Evolutionary conservation across 2,888 invertebrate genomes (phyloP), one percentile per base, ranked within the genome.

Genomic region (Carcina quercana): DNA sequence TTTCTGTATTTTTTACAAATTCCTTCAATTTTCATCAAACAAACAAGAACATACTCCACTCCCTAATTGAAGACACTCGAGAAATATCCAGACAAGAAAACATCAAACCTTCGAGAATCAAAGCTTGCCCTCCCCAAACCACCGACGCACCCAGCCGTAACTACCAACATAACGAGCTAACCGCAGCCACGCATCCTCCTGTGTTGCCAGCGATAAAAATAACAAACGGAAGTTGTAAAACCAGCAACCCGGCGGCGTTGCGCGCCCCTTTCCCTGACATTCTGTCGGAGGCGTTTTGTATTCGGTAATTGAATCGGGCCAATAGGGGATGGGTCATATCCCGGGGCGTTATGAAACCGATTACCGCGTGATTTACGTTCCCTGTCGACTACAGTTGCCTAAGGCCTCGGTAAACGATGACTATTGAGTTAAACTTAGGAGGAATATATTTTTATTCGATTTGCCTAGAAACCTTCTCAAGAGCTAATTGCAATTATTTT

Each of bases 51-150:
- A n/a, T n/a, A n/a, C n/a, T n/a, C n/a, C 40, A 40, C 53, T 54
- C 62, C 60, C 65, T 68, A 67, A 72, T 71, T 66, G 62, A 55
- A 70, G 70, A 66, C 62, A 52, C 70, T 70, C 47, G 66, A 61
- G 35, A 49, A 52, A 52, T 52, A 42, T 51, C 41, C 38, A 43
- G 40, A 30, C 37, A 35, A n/a, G n/a, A n/a, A n/a, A n/a, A n/a
- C n/a, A n/a, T n/a, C n/a, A n/a, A n/a, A 37, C 53, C 37, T 63
- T 71, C 41, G 57, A 63, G 58, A 68, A 71, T 75, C 72, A 72
- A 74, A 74, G 71, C 50, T 51, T 57, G 36, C 30, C 43, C 38
- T 56, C 59, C 62, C 56, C 57, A 61, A 63, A 52, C 53, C 61
- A 53, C 56, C 59, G 51, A 50, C 47, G 48, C 33, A 37, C 40